Conservation (phyloP, 2,797 vertebrate genomes). For the Ptychobarbus kaznakovi region DNA sequence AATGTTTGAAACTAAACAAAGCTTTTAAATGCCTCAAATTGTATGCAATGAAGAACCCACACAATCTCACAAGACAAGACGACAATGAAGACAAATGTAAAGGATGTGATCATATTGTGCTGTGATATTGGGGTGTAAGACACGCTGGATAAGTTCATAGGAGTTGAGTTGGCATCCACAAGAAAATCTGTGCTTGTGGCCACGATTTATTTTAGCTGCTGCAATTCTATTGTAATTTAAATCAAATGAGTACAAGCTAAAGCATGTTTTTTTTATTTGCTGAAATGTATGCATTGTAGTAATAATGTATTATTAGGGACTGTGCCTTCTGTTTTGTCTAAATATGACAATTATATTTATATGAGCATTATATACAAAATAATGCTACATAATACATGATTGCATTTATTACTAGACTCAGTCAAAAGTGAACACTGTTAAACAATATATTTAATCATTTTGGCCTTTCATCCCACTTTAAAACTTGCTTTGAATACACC, state of each 20-base stretch:
- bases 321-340: neutral
- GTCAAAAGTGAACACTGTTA: neutral
- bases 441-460: neutral
- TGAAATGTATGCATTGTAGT: neutral
- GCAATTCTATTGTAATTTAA: neutral
- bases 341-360: no score
- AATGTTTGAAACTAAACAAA: neutral
- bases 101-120: neutral
- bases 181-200: neutral
- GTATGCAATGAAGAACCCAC: neutral
- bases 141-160: neutral
- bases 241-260: neutral
- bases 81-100: conserved; percentile 9
- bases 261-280: neutral
- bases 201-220: neutral
- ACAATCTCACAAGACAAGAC: conserved; percentile 13
- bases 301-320: neutral
- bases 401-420: neutral
- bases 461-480: neutral
- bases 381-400: neutral
- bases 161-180: neutral
- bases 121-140: neutral
- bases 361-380: conserved; percentile 27
- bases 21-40: neutral
- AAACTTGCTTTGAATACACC: conserved; percentile 20